These are phyloP conservation scores for Pandion haliaetus DNA, from an alignment of 2,113 vertebrate species.

Conservation along the genomic window DNA sequence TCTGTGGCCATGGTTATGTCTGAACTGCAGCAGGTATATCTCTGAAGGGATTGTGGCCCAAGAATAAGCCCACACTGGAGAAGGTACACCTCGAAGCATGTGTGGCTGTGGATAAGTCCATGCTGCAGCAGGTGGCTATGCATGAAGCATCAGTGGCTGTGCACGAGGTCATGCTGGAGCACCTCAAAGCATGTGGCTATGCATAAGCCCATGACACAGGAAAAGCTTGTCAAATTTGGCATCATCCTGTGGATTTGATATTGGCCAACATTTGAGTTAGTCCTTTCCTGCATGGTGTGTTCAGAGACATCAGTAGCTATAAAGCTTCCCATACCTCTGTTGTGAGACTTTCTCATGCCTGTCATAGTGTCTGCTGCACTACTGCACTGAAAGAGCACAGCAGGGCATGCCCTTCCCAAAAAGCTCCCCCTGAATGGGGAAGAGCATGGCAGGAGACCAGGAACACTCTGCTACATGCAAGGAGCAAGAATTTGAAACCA, in stretches of 20 bases:
- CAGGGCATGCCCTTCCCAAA: background rate
- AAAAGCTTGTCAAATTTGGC: background rate
- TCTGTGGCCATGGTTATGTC: background rate
- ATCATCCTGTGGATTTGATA: background rate
- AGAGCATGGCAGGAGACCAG: background rate
- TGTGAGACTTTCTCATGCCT: background rate
- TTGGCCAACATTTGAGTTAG: accelerated
- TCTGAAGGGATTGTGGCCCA: background rate
- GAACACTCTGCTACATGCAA: background rate
- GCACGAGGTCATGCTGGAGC: background rate
- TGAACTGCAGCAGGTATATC: background rate
- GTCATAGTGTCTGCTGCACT: background rate
- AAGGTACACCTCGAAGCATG: background rate
- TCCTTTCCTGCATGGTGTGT: background rate
- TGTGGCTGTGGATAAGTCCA: too few species aligned
- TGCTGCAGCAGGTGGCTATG: background rate
- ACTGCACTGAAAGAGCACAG: background rate
- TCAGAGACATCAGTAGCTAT: background rate
- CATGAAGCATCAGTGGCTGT: background rate
- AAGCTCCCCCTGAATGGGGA: background rate
- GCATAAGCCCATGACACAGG: background rate
- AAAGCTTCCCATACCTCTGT: background rate
- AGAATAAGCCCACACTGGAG: too few species aligned
- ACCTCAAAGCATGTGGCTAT: background rate
- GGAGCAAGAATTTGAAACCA: background rate